phyloP scores from a whole-genome alignment of 2,888 invertebrate species.

The Matsumyia berberina region DNA sequence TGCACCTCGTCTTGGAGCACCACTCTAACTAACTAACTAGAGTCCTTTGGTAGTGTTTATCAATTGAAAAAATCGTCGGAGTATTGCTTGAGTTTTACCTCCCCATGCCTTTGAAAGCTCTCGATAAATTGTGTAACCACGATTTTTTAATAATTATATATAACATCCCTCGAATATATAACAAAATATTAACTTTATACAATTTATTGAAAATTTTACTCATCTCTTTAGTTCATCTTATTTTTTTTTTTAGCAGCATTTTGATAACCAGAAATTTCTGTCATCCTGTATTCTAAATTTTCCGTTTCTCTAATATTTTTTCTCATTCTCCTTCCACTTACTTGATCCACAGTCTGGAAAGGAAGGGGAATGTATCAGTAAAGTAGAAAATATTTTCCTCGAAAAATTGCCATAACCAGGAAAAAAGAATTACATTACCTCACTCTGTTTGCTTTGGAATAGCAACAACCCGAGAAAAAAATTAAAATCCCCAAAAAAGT shows the following conservation, averaged over 20 bases:
- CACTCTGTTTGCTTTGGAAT: conserved; percentile 37
- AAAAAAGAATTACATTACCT: conserved; percentile 35
- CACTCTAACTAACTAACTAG: too few species aligned
- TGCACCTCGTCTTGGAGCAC: too few species aligned
- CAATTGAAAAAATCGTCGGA: too few species aligned
- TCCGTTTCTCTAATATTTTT: conserved; percentile 8
- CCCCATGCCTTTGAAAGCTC: too few species aligned
- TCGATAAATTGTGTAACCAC: too few species aligned
- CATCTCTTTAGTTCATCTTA: too few species aligned
- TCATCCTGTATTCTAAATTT: conserved; percentile 25
- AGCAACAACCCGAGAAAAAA: conserved; percentile 28
- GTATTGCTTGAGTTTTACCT: too few species aligned
- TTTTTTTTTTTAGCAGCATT: conserved; percentile 14
- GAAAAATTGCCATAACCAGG: conserved; percentile 38
- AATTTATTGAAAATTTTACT: too few species aligned
- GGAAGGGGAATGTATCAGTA: background rate
- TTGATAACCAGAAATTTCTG: conserved; percentile 41
- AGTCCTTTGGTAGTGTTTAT: too few species aligned
- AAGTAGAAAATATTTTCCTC: conserved; percentile 41
- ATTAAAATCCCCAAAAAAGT: conserved; percentile 26
- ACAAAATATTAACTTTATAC: too few species aligned
- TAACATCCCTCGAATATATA: too few species aligned
- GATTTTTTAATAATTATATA: too few species aligned
- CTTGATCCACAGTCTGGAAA: background rate
- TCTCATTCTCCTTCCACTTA: conserved; percentile 17